These are phyloP conservation scores for Anadara kagoshimensis DNA, from an alignment of 1,140 invertebrate species.

Conservation along the genomic window DNA sequence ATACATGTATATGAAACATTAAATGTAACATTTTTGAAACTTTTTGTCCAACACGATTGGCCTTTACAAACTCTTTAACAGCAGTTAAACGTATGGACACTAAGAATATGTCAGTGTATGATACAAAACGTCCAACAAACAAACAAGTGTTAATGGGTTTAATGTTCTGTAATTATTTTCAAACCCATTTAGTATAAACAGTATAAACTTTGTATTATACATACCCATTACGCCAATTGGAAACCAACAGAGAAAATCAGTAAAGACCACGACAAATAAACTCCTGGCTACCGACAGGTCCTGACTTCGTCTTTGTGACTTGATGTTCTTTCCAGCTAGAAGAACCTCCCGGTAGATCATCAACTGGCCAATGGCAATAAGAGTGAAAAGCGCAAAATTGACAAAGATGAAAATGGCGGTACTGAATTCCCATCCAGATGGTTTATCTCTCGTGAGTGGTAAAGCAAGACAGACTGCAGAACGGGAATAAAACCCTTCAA, in stretches of 20 bases:
- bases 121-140: no score
- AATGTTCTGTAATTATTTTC: no score
- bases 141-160: no score
- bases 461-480: conserved; percentile 72
- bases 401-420: conserved; percentile 71
- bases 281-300: conserved; percentile 46
- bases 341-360: conserved; percentile 79
- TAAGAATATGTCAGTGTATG: no score
- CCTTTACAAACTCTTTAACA: no score
- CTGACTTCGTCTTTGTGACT: conserved; percentile 77
- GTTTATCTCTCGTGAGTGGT: conserved; percentile 71
- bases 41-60: no score
- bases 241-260: conserved; percentile 55
- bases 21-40: no score
- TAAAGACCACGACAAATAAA: conserved; percentile 46
- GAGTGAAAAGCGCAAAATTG: conserved; percentile 73
- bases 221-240: conserved; percentile 54
- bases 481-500: conserved; percentile 62
- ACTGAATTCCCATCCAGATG: conserved; percentile 72
- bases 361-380: conserved; percentile 76
- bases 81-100: no score
- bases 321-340: conserved; percentile 77
- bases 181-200: no score
- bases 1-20: no score
- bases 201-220: neutral